Evolutionary conservation across 1,140 invertebrate genomes (phyloP).

Genomic region (Rhizoglyphus robini): DNA sequence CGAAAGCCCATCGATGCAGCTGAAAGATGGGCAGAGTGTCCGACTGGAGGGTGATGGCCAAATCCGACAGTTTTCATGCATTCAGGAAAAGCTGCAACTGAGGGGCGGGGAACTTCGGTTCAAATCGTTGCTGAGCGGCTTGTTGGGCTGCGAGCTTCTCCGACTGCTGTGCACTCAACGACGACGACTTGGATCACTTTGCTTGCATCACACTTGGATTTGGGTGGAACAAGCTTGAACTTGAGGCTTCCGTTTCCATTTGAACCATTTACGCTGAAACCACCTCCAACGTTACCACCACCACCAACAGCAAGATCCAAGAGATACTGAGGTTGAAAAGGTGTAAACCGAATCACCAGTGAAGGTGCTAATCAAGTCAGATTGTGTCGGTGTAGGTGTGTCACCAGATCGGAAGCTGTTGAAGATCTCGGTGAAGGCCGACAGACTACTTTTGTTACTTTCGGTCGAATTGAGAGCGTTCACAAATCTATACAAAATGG

Average conservation of each 20-base stretch:
- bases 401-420: background rate
- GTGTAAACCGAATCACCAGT: background rate
- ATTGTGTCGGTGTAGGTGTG: background rate
- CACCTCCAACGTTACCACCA: background rate
- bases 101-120: background rate
- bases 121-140: constrained; percentile 51
- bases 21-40: constrained; percentile 77
- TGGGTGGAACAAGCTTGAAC: background rate
- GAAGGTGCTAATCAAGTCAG: background rate
- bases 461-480: background rate
- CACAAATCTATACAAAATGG: background rate
- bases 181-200: background rate
- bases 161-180: constrained; percentile 39
- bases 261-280: background rate
- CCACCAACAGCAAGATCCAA: background rate
- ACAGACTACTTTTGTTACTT: background rate
- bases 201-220: background rate
- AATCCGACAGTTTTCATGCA: constrained; percentile 70
- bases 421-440: background rate
- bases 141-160: constrained; percentile 59
- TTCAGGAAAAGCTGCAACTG: constrained; percentile 73
- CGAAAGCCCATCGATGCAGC: constrained; percentile 88
- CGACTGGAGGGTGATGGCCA: constrained; percentile 68
- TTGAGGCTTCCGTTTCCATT: background rate
- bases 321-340: background rate